These are phyloP conservation scores for Phaethornis superciliosus DNA, from an alignment of 2,113 vertebrate species.

Conservation along the genomic window DNA sequence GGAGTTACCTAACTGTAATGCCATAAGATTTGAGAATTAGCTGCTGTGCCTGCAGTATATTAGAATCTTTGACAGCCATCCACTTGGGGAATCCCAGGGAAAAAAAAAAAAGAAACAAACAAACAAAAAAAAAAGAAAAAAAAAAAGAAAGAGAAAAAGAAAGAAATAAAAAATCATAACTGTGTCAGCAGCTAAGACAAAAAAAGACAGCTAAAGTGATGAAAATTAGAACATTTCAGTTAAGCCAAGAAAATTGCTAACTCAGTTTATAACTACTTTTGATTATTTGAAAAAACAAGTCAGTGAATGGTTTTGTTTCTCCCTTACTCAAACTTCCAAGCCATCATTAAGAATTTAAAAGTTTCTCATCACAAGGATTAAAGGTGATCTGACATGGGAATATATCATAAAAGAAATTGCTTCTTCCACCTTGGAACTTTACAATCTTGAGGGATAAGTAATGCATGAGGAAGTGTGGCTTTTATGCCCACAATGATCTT, in stretches of 20 bases:
- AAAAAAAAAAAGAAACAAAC: constrained; percentile 29
- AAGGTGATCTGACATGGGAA: background rate
- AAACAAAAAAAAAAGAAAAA: too few species aligned
- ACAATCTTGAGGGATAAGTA: background rate
- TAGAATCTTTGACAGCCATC: constrained; percentile 73
- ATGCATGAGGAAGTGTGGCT: background rate
- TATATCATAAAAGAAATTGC: background rate
- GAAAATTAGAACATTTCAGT: background rate
- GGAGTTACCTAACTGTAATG: background rate
- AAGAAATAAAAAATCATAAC: too few species aligned
- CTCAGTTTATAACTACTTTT: background rate
- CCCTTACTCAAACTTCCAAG: background rate
- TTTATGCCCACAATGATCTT: background rate
- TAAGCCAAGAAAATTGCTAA: background rate
- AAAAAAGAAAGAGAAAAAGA: too few species aligned
- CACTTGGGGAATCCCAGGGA: constrained; percentile 70
- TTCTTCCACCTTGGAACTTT: background rate
- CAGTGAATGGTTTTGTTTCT: background rate
- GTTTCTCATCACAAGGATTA: constrained; percentile 12
- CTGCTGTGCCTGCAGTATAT: constrained; percentile 67
- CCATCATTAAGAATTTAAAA: background rate
- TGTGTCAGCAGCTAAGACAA: background rate
- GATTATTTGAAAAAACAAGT: background rate
- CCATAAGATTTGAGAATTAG: constrained; percentile 71
- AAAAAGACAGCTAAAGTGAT: background rate